Percentiles rank a stretch among this genome's conserved stretches.
phyloP scores from a whole-genome alignment of 2,113 vertebrate genomes.

The Phrynosoma platyrhinos region DNA sequence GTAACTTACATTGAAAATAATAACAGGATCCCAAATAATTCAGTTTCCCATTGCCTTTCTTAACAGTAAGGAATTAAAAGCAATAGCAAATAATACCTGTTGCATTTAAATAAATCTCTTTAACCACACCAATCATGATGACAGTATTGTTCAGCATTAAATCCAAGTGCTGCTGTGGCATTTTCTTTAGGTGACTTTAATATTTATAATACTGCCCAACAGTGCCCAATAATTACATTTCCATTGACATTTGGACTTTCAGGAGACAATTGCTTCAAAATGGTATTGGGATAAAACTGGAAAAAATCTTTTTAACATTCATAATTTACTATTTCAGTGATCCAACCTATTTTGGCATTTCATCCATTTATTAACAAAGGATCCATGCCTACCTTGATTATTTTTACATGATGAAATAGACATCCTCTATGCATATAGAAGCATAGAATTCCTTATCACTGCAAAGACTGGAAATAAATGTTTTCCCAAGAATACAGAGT shows the following conservation, averaged over 20 bases:
- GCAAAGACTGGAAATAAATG: background rate
- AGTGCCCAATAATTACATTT: conserved; percentile 28
- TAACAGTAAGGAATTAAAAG: conserved; percentile 32
- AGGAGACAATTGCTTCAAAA: background rate
- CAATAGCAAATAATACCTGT: background rate
- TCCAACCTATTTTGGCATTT: background rate
- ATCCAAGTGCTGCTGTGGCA: conserved; percentile 22
- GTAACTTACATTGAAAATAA: conserved; percentile 22
- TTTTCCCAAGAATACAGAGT: background rate
- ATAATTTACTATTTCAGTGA: background rate
- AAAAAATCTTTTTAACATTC: conserved; percentile 32
- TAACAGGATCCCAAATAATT: conserved; percentile 13
- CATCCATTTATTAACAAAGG: background rate
- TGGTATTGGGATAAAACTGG: background rate
- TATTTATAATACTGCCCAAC: conserved; percentile 7
- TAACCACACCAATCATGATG: conserved; percentile 2
- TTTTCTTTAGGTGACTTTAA: conserved; percentile 23
- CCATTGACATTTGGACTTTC: conserved; percentile 3
- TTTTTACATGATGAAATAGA: background rate
- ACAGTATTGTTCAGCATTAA: conserved; percentile 30
- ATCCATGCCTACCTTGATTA: background rate
- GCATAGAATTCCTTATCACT: background rate
- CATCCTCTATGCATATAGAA: background rate
- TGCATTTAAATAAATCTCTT: conserved; percentile 47
- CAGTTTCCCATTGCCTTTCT: conserved; percentile 20